These are phyloP conservation scores for Noctua janthe DNA, from an alignment of 2,888 invertebrate species.

Conservation along the genomic window DNA sequence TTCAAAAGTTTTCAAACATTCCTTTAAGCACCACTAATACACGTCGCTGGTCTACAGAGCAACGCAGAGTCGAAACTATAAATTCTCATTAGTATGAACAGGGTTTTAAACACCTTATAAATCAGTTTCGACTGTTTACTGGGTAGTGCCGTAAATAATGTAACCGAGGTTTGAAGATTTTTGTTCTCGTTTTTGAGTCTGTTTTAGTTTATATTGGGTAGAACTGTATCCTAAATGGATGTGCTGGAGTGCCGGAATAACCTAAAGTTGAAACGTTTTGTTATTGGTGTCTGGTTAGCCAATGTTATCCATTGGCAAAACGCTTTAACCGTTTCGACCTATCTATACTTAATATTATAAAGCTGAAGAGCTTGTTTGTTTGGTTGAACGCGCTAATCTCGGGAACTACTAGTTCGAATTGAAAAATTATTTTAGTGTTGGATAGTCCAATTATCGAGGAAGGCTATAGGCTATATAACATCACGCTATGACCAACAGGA, in stretches of 20 bases:
- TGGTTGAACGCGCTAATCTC: too few species aligned
- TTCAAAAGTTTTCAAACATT: constrained; percentile 51
- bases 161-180: background rate
- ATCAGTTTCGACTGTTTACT: constrained; percentile 45
- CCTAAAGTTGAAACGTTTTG: background rate
- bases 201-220: background rate
- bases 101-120: constrained; percentile 52
- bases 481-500: too few species aligned
- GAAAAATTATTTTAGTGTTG: too few species aligned
- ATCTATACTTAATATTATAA: background rate
- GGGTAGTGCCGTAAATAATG: constrained; percentile 27
- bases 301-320: background rate
- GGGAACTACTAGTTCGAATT: too few species aligned
- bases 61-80: constrained; percentile 50
- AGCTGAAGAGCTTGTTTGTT: too few species aligned
- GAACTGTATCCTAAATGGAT: background rate
- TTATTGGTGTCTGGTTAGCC: background rate
- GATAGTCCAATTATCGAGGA: too few species aligned
- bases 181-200: background rate
- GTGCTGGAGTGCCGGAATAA: background rate
- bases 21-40: constrained; percentile 30
- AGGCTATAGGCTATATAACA: too few species aligned
- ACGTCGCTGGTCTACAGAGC: constrained; percentile 35
- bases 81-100: constrained; percentile 51
- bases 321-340: background rate